A percentile compares a stretch with the other conserved stretches of the same genome.
phyloP scores from a whole-genome alignment of 2,113 vertebrate species.

The Pterocles burchelli region DNA sequence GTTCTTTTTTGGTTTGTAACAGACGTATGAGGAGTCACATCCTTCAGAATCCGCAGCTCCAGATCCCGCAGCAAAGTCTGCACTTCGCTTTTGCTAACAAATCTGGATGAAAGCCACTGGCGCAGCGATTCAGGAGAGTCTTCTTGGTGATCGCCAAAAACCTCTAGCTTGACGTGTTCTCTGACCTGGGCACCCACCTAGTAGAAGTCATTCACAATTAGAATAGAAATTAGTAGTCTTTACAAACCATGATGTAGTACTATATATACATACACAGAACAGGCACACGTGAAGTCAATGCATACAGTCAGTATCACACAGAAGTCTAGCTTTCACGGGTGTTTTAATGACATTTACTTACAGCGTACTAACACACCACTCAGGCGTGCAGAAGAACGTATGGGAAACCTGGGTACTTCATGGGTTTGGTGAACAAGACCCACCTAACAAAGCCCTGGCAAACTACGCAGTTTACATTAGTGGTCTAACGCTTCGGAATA shows the following conservation, averaged over 20 bases:
- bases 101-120: slow-evolving; percentile 78
- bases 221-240: neutral
- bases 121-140: slow-evolving; percentile 75
- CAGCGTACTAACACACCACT: neutral
- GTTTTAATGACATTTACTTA: neutral
- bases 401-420: neutral
- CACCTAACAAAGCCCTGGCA: neutral
- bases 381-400: neutral
- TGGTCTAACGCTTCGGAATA: neutral
- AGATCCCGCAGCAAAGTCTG: slow-evolving; percentile 75
- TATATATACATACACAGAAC: too few species aligned
- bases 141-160: slow-evolving; percentile 74
- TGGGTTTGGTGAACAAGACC: neutral
- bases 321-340: neutral
- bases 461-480: neutral
- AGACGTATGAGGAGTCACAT: slow-evolving; percentile 76
- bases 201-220: neutral
- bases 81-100: slow-evolving; percentile 77
- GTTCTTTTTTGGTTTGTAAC: slow-evolving; percentile 46
- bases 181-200: slow-evolving; percentile 82
- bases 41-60: slow-evolving; percentile 82
- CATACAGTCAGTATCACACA: neutral
- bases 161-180: slow-evolving; percentile 76
- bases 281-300: neutral
- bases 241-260: neutral